Base-by-base conservation (phyloP, 1,140 invertebrate species). In the Nylanderia fulva region DNA sequence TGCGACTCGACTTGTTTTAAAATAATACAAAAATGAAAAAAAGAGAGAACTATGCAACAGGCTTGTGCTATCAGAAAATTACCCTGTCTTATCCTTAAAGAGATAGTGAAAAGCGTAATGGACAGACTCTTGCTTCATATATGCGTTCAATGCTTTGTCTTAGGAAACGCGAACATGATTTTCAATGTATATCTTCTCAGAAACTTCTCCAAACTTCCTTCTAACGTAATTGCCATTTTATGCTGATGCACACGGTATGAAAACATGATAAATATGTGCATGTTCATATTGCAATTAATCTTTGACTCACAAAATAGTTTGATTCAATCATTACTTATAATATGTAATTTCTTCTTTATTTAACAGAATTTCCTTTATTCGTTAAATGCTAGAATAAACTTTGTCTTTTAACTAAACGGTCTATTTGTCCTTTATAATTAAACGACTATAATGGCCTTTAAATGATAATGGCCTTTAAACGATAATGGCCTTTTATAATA, bases 121-220 rank as follows among this genome's bases (percentile, higher is more conserved):
- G 42, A n/a, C 45, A 29, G 29, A 52, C 13, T 45, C 45, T 42
- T 64, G 3, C 27, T 52, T 29, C n/a, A 52, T 8, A n/a, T n/a
- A 42, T 42, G 9, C 8, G 0, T 42, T 42, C 9, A 42, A 42
- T 11, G 39, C 8, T 64, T 77, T n/a, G 27, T 21, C 33, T 75
- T 1, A 8, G 13, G 39, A 79, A 79, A 52, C 27, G n/a, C 42
- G 29, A 64, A 36, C 48, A 52, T 13, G 42, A 7, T 33, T 64
- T 39, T 66, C 29, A 29, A 79, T 66, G 52, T 66, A 36, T 27
- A 63, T 1, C 29, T 33, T 63, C 45, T 24, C 29, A 27, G 60
- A 77, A 42, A 64, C 42, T 77, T 64, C 45, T 64, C 61, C 24
- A 21, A 5, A 69, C 18, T 36, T 80, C 52, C 36, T 69, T 71